Percentiles rank a stretch among this genome's conserved stretches.
Conservation (phyloP, 2,888 invertebrate species). For the Salpingus planirostris region DNA sequence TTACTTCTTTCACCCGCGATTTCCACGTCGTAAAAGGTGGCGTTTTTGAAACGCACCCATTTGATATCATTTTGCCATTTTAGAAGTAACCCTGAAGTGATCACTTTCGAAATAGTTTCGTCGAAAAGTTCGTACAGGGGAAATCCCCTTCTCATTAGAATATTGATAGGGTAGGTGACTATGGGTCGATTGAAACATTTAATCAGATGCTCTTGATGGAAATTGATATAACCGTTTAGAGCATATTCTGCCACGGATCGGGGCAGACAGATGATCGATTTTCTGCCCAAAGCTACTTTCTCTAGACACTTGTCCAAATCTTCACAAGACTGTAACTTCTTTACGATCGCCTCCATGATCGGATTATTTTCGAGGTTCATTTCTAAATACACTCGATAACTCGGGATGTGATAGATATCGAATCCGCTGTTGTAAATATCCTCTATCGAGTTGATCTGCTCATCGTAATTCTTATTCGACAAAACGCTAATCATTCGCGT, state of each 20-base stretch:
- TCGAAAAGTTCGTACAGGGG: slow-evolving; percentile 3
- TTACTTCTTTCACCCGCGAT: not conserved
- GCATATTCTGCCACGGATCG: slow-evolving; percentile 1
- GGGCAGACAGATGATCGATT: slow-evolving; percentile 2
- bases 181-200: slow-evolving; percentile 5
- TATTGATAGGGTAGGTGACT: slow-evolving; percentile 5
- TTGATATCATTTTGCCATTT: slow-evolving; percentile 5
- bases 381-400: not conserved
- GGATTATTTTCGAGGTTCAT: not conserved
- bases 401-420: not conserved
- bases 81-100: slow-evolving; percentile 1
- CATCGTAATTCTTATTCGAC: not conserved
- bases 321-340: not conserved
- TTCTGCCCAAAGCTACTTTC: not conserved
- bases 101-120: not conserved
- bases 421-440: not conserved
- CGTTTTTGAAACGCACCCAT: not conserved
- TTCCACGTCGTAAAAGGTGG: not conserved
- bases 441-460: no score
- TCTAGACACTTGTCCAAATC: slow-evolving; percentile 1
- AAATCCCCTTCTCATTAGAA: slow-evolving; percentile 8
- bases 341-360: not conserved
- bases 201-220: slow-evolving; percentile 1
- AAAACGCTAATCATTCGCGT: not conserved
- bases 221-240: slow-evolving; percentile 1